Evolutionary conservation across 30 jellyfish, hydroid and myxozoan species (phyloP).

Genomic region (Cassiopea xamachana): DNA sequence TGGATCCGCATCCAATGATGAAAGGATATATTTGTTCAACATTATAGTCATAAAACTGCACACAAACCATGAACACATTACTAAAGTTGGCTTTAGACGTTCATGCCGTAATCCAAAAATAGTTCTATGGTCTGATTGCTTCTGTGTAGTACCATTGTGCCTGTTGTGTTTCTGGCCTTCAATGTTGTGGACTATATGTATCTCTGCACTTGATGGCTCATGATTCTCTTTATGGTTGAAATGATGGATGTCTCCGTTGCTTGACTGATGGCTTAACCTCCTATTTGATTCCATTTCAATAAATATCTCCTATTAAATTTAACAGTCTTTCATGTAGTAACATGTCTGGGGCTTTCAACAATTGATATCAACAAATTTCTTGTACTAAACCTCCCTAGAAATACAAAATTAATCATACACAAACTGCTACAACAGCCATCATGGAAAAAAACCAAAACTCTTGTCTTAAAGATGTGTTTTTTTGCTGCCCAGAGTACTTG

Average conservation of each 20-base stretch:
- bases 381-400: neutral
- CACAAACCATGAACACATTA: slow-evolving; percentile 90
- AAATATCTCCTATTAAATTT: neutral
- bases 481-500: no score
- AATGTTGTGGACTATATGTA: slow-evolving; percentile 30
- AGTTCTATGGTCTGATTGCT: neutral
- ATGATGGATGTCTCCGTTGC: slow-evolving; percentile 49
- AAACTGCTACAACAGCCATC: no score
- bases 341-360: neutral
- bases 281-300: slow-evolving; percentile 21
- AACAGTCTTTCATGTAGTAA: neutral
- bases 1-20: slow-evolving; percentile 90
- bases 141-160: slow-evolving; percentile 7
- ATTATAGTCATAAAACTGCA: slow-evolving; percentile 91
- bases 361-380: neutral
- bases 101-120: slow-evolving; percentile 25
- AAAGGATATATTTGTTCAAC: slow-evolving; percentile 79
- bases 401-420: neutral
- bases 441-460: no score
- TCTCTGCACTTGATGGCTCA: neutral
- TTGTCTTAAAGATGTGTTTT: no score
- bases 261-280: slow-evolving; percentile 26
- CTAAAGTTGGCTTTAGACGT: slow-evolving; percentile 68
- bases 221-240: slow-evolving; percentile 35
- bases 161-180: neutral